phyloP scores from a whole-genome alignment of 1,140 invertebrate species.

The Drosophila dunni region DNA sequence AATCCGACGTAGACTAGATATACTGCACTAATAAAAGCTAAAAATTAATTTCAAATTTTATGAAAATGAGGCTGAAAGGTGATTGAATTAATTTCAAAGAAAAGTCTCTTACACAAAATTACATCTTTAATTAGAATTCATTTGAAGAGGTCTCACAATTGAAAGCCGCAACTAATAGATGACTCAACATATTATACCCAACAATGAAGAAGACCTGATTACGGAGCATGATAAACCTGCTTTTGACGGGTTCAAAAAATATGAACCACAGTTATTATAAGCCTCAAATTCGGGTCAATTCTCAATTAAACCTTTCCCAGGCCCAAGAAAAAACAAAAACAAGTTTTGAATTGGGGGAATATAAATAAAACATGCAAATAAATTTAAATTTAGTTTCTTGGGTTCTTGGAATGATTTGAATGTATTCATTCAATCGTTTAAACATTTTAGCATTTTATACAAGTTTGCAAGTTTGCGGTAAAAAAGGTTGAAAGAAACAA shows the following conservation, averaged over 20 bases:
- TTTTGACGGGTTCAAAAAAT: conserved; percentile 15
- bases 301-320: conserved; percentile 29
- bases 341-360: not conserved
- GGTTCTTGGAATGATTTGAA: conserved; percentile 23
- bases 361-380: not conserved
- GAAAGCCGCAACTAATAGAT: conserved; percentile 2
- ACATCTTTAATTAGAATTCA: not conserved
- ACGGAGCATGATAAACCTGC: conserved; percentile 7
- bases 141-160: not conserved
- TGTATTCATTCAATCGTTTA: conserved; percentile 50
- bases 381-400: conserved; percentile 10
- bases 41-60: not conserved
- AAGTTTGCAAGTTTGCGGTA: not conserved
- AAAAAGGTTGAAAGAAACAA: conserved; percentile 18
- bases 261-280: conserved; percentile 26
- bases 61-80: not conserved
- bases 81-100: not conserved
- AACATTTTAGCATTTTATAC: conserved; percentile 43
- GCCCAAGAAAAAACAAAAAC: conserved; percentile 6
- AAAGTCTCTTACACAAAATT: not conserved
- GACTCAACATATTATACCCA: conserved; percentile 22
- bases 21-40: too few relatives aligned
- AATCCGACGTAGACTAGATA: conserved; percentile 1
- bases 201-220: conserved; percentile 5
- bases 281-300: conserved; percentile 16